Conservation (phyloP, 2,797 vertebrate species). For the Ispidina picta region DNA sequence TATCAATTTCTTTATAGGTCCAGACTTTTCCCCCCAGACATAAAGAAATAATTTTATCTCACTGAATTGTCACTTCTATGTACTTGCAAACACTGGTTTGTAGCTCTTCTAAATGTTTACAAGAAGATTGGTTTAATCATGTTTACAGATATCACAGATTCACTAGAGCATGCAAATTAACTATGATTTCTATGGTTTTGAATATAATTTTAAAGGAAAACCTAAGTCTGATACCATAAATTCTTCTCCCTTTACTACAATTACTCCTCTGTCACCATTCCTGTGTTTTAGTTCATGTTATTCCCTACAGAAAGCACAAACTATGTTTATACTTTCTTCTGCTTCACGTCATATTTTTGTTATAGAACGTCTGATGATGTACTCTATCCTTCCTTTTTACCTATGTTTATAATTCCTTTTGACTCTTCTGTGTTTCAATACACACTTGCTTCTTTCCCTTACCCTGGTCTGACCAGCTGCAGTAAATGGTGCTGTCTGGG, state of each 20-base stretch:
- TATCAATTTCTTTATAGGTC: background rate
- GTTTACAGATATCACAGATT: background rate
- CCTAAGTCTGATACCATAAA: background rate
- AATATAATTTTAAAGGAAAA: background rate
- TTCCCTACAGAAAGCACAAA: background rate
- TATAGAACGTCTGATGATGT: background rate
- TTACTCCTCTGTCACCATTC: background rate
- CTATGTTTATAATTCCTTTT: background rate
- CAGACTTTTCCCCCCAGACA: background rate
- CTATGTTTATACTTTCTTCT: background rate
- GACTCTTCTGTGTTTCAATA: background rate
- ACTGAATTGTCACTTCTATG: background rate
- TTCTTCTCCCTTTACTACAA: background rate
- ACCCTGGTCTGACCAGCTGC: background rate
- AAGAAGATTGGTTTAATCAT: background rate
- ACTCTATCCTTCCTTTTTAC: background rate
- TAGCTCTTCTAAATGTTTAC: background rate
- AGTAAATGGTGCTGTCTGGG: background rate
- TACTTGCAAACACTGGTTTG: background rate
- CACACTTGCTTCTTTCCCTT: background rate
- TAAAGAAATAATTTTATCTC: background rate
- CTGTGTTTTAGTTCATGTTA: background rate
- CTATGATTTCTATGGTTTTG: background rate
- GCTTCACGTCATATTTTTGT: background rate
- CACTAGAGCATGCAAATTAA: background rate